Conservation (phyloP, 1,140 invertebrate genomes). For the Magallana ariakensis region DNA sequence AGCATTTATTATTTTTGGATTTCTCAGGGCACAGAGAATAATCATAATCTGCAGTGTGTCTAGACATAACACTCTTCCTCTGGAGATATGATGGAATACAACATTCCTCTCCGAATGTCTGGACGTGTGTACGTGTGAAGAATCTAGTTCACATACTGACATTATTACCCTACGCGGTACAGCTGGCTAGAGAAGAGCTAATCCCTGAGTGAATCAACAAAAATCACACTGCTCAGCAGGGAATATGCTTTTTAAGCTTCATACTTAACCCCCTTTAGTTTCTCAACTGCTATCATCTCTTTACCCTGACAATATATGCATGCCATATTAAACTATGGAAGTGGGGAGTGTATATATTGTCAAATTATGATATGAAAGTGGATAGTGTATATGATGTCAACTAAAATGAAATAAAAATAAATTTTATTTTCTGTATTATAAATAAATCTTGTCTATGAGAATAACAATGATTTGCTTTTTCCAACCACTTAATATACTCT, state of each 20-base stretch:
- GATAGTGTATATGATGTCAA: no score
- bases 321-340: no score
- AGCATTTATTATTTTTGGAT: not conserved
- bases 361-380: no score
- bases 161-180: slow-evolving; percentile 1
- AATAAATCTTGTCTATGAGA: no score
- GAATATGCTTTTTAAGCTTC: not conserved
- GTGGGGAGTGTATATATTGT: no score
- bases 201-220: not conserved
- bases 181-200: not conserved
- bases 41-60: not conserved
- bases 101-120: slow-evolving; percentile 7
- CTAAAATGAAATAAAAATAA: no score
- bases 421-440: no score
- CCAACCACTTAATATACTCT: no score
- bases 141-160: slow-evolving; percentile 36
- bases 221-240: not conserved
- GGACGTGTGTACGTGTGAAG: slow-evolving; percentile 8
- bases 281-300: no score
- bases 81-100: not conserved
- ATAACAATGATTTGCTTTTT: no score
- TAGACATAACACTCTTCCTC: not conserved
- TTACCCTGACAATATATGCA: no score
- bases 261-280: no score
- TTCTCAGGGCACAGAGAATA: not conserved